These are phyloP conservation scores for Percina caprodes DNA, from an alignment of 2,113 vertebrate genomes.

Conservation along the genomic window DNA sequence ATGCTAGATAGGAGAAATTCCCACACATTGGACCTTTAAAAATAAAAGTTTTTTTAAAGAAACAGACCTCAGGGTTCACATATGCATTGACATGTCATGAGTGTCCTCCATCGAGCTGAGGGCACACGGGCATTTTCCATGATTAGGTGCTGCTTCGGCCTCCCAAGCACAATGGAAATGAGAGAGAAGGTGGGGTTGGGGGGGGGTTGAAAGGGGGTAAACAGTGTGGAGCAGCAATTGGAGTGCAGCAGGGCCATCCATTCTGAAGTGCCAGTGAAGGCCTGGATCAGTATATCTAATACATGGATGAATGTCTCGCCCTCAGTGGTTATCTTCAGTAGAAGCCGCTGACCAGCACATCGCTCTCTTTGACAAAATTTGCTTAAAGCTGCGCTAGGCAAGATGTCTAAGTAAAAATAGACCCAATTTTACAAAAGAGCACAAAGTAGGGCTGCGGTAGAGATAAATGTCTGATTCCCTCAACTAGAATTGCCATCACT, in stretches of 20 bases:
- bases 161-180: conserved; percentile 49
- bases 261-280: conserved; percentile 18
- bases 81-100: conserved; percentile 41
- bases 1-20: too few relatives aligned
- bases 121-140: conserved; percentile 26
- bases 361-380: conserved; percentile 8
- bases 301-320: conserved; percentile 25
- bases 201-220: too few relatives aligned
- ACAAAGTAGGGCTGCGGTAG: not conserved
- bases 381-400: conserved; percentile 9
- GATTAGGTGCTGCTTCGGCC: conserved; percentile 47
- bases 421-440: not conserved
- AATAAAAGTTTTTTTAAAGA: not conserved
- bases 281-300: conserved; percentile 35
- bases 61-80: conserved; percentile 32
- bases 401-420: conserved; percentile 7
- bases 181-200: not conserved
- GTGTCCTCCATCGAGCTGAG: conserved; percentile 20
- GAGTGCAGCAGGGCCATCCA: conserved; percentile 17
- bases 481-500: not conserved
- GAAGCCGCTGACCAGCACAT: conserved; percentile 31
- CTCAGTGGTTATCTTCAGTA: conserved; percentile 26
- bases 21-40: too few relatives aligned
- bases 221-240: not conserved
- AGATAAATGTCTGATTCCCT: conserved; percentile 1